Evolutionary conservation across 2,113 vertebrate species (phyloP), one percentile per base, ranked within the genome.

Genomic region (Trichomycterus rosablanca): DNA sequence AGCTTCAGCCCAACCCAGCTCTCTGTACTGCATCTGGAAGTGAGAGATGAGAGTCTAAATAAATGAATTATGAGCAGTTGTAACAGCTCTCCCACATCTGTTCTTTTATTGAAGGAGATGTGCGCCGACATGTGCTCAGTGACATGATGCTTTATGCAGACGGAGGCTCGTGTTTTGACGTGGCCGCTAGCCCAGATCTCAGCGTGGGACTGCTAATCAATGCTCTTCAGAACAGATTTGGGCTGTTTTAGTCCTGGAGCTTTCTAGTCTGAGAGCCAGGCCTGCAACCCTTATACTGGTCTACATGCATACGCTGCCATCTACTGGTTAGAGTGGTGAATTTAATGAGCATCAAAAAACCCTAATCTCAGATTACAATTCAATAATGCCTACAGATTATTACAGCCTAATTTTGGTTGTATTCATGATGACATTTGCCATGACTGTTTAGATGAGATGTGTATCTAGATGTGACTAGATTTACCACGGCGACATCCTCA

Each of bases 401-500:
- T 23, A 55, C 4, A 32, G 3, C 26, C 35, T 39, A 39, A 39
- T 54, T 10, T 9, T 11, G 3, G 9, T 53, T 19, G n/a, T 7
- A 50, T 28, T 50, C 40, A 15, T 9, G 23, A 5, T 4, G n/a
- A 22, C 40, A 24, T 15, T 15, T 19, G 42, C 9, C 22, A 11
- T 26, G 20, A 9, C 22, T 1, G 19, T 22, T 20, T 55, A n/a
- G n/a, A n/a, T n/a, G n/a, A n/a, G n/a, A n/a, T n/a, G n/a, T n/a
- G n/a, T n/a, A n/a, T n/a, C n/a, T n/a, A n/a, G n/a, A n/a, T n/a
- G n/a, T n/a, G n/a, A n/a, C n/a, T n/a, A n/a, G n/a, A 49, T 76
- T 40, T 84, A 87, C 84, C 82, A 75, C 54, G 10, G 81, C 73
- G 50, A 86, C 71, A 66, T 83, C 74, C n/a, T 79, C 67, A 7